Evolutionary conservation across 2,888 invertebrate species (phyloP).

Genomic region (Digitonthophagus gazella): DNA sequence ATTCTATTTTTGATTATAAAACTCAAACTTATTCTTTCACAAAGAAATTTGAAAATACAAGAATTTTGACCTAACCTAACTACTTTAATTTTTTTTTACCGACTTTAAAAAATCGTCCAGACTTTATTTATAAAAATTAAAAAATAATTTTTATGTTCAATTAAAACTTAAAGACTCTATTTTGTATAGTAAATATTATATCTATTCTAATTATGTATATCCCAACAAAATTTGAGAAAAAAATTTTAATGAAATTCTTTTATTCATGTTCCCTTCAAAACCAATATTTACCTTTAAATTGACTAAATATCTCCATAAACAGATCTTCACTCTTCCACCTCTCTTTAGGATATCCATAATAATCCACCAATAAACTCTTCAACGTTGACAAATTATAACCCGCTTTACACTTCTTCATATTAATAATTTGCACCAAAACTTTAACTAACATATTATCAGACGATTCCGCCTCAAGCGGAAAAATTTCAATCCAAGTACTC

Average conservation of each 20-base stretch:
- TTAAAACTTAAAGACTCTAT: too few species aligned
- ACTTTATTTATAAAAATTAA: too few species aligned
- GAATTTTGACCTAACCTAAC: conserved; percentile 12
- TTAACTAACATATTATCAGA: conserved; percentile 45
- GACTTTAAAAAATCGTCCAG: too few species aligned
- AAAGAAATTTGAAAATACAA: background rate
- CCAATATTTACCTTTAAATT: conserved; percentile 44
- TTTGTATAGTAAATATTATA: too few species aligned
- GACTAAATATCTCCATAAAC: conserved; percentile 43
- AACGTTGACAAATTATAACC: conserved; percentile 44
- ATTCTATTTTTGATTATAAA: too few species aligned
- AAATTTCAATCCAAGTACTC: conserved; percentile 52
- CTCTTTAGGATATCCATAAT: conserved; percentile 48
- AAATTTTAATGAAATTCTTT: too few species aligned
- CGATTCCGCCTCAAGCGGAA: conserved; percentile 42
- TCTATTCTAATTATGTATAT: too few species aligned
- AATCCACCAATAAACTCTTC: conserved; percentile 44
- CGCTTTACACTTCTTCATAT: conserved; percentile 38
- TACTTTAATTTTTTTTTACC: too few species aligned
- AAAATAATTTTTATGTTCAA: conserved; percentile 3
- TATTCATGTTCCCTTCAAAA: too few species aligned
- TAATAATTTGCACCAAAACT: conserved; percentile 48
- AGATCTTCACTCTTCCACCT: conserved; percentile 39
- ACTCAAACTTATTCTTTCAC: too few species aligned
- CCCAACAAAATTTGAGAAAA: too few species aligned